phyloP scores from a whole-genome alignment of 2,888 invertebrate species.

The Abrostola tripartita region DNA sequence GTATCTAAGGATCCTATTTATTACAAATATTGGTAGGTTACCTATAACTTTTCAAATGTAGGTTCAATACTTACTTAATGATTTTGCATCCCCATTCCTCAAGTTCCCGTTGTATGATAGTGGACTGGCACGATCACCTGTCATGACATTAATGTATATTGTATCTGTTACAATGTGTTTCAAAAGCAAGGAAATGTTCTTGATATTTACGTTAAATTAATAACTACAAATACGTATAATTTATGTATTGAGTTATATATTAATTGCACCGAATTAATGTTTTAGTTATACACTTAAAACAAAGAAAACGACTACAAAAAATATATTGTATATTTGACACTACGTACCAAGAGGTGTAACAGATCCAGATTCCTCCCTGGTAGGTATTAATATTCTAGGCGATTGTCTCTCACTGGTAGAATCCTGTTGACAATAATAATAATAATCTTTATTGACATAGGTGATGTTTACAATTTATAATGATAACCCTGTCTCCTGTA shows the following conservation, averaged over 20 bases:
- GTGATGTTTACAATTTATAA: no score
- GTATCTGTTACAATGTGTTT: no score
- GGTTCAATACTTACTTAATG: constrained; percentile 73
- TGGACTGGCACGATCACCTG: constrained; percentile 73
- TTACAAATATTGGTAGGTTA: no score
- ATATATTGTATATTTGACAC: not conserved
- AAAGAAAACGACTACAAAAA: not conserved
- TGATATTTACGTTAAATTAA: no score
- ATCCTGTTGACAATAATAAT: constrained; percentile 76
- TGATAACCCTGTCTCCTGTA: no score
- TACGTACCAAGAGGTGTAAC: constrained; percentile 72
- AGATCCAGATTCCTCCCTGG: constrained; percentile 70
- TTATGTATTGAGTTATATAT: no score
- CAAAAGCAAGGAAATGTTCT: no score
- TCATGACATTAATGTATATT: no score
- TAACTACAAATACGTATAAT: no score
- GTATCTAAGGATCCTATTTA: no score
- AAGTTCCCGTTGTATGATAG: constrained; percentile 69
- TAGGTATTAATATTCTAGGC: constrained; percentile 54
- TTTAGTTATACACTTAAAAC: not conserved
- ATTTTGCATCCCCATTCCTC: constrained; percentile 79
- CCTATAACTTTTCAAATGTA: not conserved
- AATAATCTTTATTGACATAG: no score
- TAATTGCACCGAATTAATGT: not conserved
- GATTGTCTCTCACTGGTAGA: constrained; percentile 63